These are phyloP conservation scores for Paedocypris micromegethes DNA, from an alignment of 2,797 vertebrate genomes.

Conservation along the genomic window DNA sequence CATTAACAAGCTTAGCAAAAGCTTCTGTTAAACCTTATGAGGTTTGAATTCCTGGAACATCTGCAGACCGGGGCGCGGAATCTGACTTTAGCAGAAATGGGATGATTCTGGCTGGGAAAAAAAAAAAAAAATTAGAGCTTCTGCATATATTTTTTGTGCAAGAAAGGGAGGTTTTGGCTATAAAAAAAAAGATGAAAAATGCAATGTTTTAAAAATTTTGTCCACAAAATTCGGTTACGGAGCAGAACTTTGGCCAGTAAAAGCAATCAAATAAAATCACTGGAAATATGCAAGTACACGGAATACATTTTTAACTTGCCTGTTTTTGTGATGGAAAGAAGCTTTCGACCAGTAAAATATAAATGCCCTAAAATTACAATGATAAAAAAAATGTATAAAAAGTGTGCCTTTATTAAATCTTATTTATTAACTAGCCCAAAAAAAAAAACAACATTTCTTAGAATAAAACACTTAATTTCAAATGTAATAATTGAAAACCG, in stretches of 20 bases:
- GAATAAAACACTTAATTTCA: too few relatives aligned
- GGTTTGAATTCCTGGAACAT: conserved; percentile 99
- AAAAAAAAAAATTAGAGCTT: conserved; percentile 68
- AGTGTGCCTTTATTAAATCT: too few relatives aligned
- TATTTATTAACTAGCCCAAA: too few relatives aligned
- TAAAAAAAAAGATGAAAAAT: conserved; percentile 53
- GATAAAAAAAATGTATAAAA: too few relatives aligned
- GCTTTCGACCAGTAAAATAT: too few relatives aligned
- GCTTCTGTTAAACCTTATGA: conserved; percentile 95
- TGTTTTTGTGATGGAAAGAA: too few relatives aligned
- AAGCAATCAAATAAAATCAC: too few relatives aligned
- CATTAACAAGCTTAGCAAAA: conserved; percentile 99
- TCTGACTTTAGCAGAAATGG: conserved; percentile 95
- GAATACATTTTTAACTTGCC: too few relatives aligned
- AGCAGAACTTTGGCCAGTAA: conserved; percentile 11
- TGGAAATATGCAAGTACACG: too few relatives aligned
- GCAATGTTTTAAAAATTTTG: conserved; percentile 58
- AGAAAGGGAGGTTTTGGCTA: conserved; percentile 69
- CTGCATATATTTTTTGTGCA: conserved; percentile 75
- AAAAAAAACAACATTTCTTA: too few relatives aligned
- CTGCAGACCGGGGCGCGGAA: conserved; percentile 89
- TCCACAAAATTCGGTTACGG: conserved; percentile 65
- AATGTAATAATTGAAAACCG: too few relatives aligned
- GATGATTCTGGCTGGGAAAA: conserved; percentile 65
- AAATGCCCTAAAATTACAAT: too few relatives aligned